Evolutionary conservation across 2,113 vertebrate species (phyloP).

Genomic region (Saccopteryx leptura): DNA sequence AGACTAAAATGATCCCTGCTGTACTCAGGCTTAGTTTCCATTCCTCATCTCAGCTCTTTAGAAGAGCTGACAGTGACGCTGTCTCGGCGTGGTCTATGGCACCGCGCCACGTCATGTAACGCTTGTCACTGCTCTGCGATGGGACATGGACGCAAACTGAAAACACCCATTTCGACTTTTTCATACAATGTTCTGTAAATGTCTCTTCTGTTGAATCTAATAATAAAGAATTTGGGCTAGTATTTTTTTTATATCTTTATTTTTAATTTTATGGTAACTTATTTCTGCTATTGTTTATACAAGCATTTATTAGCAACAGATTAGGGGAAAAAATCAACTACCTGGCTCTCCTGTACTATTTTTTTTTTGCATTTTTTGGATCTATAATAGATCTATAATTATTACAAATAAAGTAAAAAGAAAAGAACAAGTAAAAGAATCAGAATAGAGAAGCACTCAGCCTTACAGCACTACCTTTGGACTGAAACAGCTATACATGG

Average conservation of each 20-base stretch:
- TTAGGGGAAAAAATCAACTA: neutral
- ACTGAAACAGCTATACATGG: neutral
- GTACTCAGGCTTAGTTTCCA: neutral
- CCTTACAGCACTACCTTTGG: neutral
- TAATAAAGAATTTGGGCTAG: constrained; percentile 14
- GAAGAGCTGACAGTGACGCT: constrained; percentile 2
- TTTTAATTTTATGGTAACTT: neutral
- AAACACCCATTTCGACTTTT: neutral
- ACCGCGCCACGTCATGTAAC: neutral
- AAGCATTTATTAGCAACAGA: neutral
- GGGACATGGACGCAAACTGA: neutral
- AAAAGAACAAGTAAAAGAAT: neutral
- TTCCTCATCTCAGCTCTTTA: constrained; percentile 50
- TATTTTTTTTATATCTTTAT: neutral
- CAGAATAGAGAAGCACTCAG: neutral
- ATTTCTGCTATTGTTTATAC: constrained; percentile 47
- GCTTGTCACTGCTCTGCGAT: neutral
- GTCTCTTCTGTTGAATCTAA: neutral
- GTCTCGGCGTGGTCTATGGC: neutral
- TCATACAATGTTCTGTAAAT: neutral
- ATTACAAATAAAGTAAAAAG: constrained; percentile 46
- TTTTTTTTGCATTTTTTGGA: constrained; percentile 44
- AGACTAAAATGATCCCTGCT: constrained; percentile 54
- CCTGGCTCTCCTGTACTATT: neutral
- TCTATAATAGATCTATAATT: constrained; percentile 14